Base-by-base conservation (phyloP, 23 tunicate genomes). In the Ciona savignyi region DNA sequence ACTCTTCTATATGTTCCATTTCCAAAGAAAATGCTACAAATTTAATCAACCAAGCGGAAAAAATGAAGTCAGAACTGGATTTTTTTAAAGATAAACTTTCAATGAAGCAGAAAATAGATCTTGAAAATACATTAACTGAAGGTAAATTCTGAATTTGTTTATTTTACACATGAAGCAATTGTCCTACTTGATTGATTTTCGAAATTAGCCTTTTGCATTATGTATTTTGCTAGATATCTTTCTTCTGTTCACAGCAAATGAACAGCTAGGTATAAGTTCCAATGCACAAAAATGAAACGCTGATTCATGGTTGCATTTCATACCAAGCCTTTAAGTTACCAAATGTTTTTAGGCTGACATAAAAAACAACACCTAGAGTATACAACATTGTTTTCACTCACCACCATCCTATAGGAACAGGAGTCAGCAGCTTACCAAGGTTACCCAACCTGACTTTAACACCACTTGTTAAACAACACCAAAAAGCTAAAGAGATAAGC, bases 11-110 rank as follows among this genome's bases (percentile, higher is more conserved):
- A 9, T 6, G 20, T 9, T 25, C 28, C 21, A 21, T 20, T 26
- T 42, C 15, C 15, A 9, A 42, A 42, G 56, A 42, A 42, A 42
- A 9, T 42, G 15, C 81, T 21, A 32, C 72, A 29, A 63, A 33
- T 4, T 30, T 78, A 67, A 73, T 85, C 63, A 73, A 76, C 63
- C 71, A 83, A 22, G 86, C 89, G 11, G 95, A 94, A 70, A 94
- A 94, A 69, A 94, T 94, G 96, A 94, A 94, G 70, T 72, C 82
- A 25, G 99, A 94, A 34, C 83, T 94, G 62, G 87, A 71, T 3
- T 94, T 77, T 31, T 94, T 94, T 75, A 87, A 87, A 60, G 99
- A 94, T 65, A 94, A 94, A 65, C 95, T 94, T 32, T 76, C 90
- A 3, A 72, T 70, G 28, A 85, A 85, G 32, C 60, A 82, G 33